These are phyloP conservation scores for Anguilla japonica DNA, from an alignment of 2,113 vertebrate genomes.

Conservation along the genomic window DNA sequence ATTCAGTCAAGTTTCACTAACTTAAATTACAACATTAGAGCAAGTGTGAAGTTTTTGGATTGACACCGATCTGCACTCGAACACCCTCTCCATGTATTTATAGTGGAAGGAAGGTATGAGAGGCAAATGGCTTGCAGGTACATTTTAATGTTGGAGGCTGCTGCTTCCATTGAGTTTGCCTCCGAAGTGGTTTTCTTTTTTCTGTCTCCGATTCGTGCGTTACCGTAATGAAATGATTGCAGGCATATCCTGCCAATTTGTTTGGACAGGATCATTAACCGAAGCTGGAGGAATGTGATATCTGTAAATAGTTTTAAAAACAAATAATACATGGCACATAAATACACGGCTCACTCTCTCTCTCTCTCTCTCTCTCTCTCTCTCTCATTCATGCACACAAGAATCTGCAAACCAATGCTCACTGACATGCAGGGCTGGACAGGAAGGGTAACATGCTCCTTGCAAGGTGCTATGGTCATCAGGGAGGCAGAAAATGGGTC, in stretches of 20 bases:
- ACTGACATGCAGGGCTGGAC: slow-evolving; percentile 48
- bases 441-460: slow-evolving; percentile 56
- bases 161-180: too few species aligned
- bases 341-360: background rate
- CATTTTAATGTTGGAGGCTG: too few species aligned
- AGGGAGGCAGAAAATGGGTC: slow-evolving; percentile 55
- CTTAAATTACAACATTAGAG: background rate
- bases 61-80: too few species aligned
- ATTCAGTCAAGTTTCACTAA: background rate
- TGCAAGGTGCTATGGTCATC: slow-evolving; percentile 53
- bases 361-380: background rate
- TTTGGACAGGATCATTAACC: background rate
- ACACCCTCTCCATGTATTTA: too few species aligned
- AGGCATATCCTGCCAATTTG: background rate
- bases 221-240: background rate
- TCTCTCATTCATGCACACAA: background rate
- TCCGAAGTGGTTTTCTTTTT: background rate
- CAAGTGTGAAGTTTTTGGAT: background rate
- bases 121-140: background rate
- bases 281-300: background rate
- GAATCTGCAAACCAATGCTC: slow-evolving; percentile 16
- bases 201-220: background rate
- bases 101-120: too few species aligned
- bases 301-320: background rate
- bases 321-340: background rate